Conservation (phyloP, 2,888 invertebrate genomes). For the Stratiomys singularior region DNA sequence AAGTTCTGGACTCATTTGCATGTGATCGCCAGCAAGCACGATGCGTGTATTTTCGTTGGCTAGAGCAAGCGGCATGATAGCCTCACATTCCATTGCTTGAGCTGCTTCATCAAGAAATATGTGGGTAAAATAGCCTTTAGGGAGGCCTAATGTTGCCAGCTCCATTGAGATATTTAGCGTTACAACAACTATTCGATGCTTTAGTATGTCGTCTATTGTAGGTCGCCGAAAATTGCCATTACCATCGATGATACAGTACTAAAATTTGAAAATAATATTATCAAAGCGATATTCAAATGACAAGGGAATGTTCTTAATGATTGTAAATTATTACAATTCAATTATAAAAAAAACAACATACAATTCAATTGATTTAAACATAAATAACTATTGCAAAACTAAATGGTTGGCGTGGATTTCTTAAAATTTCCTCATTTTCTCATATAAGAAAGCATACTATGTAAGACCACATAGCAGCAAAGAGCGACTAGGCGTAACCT, state of each 20-base stretch:
- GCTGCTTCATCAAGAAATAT: constrained; percentile 88
- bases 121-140: constrained; percentile 77
- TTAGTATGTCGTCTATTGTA: constrained; percentile 75
- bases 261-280: constrained; percentile 56
- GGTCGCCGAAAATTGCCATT: constrained; percentile 75
- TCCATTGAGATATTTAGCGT: constrained; percentile 83
- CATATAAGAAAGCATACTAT: no score
- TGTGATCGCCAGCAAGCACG: constrained; percentile 86
- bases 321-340: no score
- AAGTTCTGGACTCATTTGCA: constrained; percentile 85
- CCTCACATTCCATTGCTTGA: constrained; percentile 87
- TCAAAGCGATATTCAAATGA: no score
- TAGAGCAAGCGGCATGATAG: constrained; percentile 80
- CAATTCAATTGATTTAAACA: no score
- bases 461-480: no score
- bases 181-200: constrained; percentile 79
- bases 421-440: no score
- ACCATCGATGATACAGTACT: constrained; percentile 79
- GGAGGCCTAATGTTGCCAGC: constrained; percentile 74
- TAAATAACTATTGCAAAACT: no score
- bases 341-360: no score
- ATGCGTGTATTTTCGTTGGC: constrained; percentile 78
- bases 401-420: no score
- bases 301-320: no score
- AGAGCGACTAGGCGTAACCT: no score